A percentile compares a stretch with the other conserved stretches of the same genome.
Conservation (phyloP, 2,888 invertebrate species). For the Spodoptera picta region DNA sequence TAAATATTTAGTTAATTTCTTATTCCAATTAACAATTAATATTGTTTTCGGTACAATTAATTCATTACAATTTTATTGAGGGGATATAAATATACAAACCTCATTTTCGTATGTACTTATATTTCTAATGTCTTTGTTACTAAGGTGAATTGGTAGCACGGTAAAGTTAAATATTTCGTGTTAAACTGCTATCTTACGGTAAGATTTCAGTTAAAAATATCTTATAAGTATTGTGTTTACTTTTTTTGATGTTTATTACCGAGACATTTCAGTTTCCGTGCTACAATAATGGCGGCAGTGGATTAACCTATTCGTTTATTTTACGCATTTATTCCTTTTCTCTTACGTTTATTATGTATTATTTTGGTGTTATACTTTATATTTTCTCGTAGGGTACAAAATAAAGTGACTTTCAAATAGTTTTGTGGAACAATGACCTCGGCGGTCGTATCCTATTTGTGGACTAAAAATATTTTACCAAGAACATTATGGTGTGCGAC, state of each 20-base stretch:
- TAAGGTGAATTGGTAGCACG: constrained; percentile 66
- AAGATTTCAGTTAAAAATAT: constrained; percentile 54
- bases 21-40: constrained; percentile 42
- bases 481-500: constrained; percentile 78
- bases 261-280: constrained; percentile 87
- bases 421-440: constrained; percentile 86
- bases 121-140: constrained; percentile 81
- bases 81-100: constrained; percentile 79
- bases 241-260: constrained; percentile 85
- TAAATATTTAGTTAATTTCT: constrained; percentile 73
- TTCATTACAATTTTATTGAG: constrained; percentile 62
- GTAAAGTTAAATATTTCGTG: constrained; percentile 47
- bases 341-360: constrained; percentile 60
- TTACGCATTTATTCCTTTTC: constrained; percentile 68
- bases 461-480: constrained; percentile 85
- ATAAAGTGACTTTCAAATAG: constrained; percentile 77
- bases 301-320: constrained; percentile 85
- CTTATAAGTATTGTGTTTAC: constrained; percentile 83
- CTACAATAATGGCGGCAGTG: constrained; percentile 88
- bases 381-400: constrained; percentile 78
- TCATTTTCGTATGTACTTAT: constrained; percentile 82
- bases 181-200: constrained; percentile 41
- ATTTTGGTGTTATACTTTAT: constrained; percentile 73
- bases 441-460: constrained; percentile 82
- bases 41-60: constrained; percentile 52